phyloP scores from a whole-genome alignment of 2,797 vertebrate species.

The Borostomias antarcticus region DNA sequence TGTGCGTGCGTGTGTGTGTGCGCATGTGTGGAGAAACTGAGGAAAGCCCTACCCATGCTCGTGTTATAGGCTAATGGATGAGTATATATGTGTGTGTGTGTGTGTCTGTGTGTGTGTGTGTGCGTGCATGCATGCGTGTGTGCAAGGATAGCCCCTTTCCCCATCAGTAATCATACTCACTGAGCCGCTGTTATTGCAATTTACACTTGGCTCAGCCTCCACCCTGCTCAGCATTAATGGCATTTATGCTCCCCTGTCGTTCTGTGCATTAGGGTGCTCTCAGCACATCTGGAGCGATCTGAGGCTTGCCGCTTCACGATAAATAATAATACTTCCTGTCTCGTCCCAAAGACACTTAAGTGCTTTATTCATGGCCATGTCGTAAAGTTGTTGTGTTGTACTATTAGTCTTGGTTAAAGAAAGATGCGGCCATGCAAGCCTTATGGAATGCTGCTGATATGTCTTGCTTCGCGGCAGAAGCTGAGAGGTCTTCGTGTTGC shows the following conservation, averaged over 20 bases:
- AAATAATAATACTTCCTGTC: conserved; percentile 40
- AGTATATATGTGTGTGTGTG: conserved; percentile 19
- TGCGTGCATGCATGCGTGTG: conserved; percentile 31
- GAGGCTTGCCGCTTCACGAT: conserved; percentile 11
- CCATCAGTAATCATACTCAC: conserved; percentile 60
- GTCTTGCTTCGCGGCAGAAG: background rate
- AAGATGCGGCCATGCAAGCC: background rate
- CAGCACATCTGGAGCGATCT: conserved; percentile 45
- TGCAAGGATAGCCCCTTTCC: conserved; percentile 50
- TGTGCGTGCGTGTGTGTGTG: conserved; percentile 16
- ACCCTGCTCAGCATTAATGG: conserved; percentile 49
- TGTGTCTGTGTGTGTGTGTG: conserved; percentile 23
- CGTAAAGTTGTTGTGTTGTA: conserved; percentile 12
- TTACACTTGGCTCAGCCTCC: conserved; percentile 59
- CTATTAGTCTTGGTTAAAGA: background rate
- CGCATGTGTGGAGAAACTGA: background rate
- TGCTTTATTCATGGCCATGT: conserved; percentile 33
- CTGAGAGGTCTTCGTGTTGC: background rate
- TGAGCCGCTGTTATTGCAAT: conserved; percentile 61
- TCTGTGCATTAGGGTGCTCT: conserved; percentile 41
- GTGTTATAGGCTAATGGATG: background rate
- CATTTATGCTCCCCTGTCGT: conserved; percentile 20
- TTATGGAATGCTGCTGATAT: background rate
- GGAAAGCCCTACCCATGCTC: background rate
- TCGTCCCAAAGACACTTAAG: conserved; percentile 1